Evolutionary conservation across 53 echinoderm and acorn worm species (phyloP).

Genomic region (Holothuria leucospilota): DNA sequence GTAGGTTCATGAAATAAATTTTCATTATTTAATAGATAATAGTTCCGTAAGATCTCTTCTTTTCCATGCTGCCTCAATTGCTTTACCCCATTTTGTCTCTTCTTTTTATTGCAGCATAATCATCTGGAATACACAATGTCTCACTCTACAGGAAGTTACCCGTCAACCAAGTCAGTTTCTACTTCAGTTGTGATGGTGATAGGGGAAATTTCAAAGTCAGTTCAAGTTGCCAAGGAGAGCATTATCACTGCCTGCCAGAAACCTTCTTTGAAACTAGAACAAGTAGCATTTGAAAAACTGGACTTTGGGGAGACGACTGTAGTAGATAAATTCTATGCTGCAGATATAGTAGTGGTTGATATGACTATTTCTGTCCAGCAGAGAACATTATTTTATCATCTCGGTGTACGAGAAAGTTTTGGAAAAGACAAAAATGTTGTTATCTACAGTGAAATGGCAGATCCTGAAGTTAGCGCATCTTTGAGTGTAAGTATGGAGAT

Average conservation of each 20-base stretch:
- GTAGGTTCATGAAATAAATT: too few species aligned
- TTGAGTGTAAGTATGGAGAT: slow-evolving; percentile 72
- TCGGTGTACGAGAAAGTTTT: slow-evolving; percentile 95
- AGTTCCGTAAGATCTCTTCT: too few species aligned
- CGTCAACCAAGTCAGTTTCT: slow-evolving; percentile 12
- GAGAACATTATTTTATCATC: slow-evolving; percentile 91
- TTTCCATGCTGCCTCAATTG: too few species aligned
- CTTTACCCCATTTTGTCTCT: too few species aligned
- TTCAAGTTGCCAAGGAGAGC: slow-evolving; percentile 28
- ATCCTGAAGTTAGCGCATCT: slow-evolving; percentile 76
- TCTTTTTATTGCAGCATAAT: too few species aligned
- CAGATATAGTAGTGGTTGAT: slow-evolving; percentile 93
- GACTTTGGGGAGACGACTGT: slow-evolving; percentile 96
- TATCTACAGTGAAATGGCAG: slow-evolving; percentile 77
- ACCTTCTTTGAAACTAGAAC: slow-evolving; percentile 16
- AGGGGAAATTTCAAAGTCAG: slow-evolving; percentile 28
- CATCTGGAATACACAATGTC: slow-evolving; percentile 2
- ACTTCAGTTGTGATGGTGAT: slow-evolving; percentile 22
- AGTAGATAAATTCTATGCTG: slow-evolving; percentile 88
- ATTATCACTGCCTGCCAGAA: slow-evolving; percentile 34
- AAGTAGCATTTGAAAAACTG: slow-evolving; percentile 88
- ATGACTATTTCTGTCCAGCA: slow-evolving; percentile 87
- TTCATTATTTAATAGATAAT: too few species aligned
- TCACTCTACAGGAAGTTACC: slow-evolving; percentile 23
- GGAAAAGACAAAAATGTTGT: slow-evolving; percentile 93